Percentiles rank a stretch among this genome's conserved stretches.
These are phyloP conservation scores for Mayetiola destructor DNA, from an alignment of 2,888 invertebrate species.

Conservation along the genomic window DNA sequence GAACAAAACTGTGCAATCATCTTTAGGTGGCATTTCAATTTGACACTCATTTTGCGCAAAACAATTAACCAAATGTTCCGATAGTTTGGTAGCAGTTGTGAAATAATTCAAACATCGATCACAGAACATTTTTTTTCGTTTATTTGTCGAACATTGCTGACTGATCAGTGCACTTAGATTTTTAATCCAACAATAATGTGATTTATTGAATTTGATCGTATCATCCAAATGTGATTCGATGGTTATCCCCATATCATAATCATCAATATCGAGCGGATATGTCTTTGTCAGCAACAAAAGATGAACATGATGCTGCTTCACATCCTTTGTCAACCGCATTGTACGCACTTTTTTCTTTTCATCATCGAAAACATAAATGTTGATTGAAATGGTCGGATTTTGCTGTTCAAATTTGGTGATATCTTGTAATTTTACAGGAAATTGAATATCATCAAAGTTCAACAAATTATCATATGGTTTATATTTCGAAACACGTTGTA, in stretches of 20 bases:
- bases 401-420: neutral
- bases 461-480: slow-evolving; percentile 15
- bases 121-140: slow-evolving; percentile 15
- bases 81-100: neutral
- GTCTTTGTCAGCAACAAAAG: neutral
- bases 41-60: slow-evolving; percentile 8
- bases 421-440: slow-evolving; percentile 4
- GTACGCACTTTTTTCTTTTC: slow-evolving; percentile 15
- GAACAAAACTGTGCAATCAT: slow-evolving; percentile 16
- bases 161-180: slow-evolving; percentile 18
- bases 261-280: no score
- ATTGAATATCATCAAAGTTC: slow-evolving; percentile 19
- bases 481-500: slow-evolving; percentile 18
- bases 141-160: slow-evolving; percentile 8
- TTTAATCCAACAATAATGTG: slow-evolving; percentile 18
- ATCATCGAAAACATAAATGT: neutral
- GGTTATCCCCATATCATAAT: neutral
- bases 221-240: neutral
- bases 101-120: slow-evolving; percentile 21
- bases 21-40: slow-evolving; percentile 15
- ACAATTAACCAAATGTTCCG: neutral
- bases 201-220: neutral
- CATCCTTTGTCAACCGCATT: slow-evolving; percentile 18
- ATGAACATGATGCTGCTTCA: slow-evolving; percentile 18
- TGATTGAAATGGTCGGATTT: neutral